phyloP scores from a whole-genome alignment of 2,888 invertebrate species.

The Scelioninae gen. 1 region DNA sequence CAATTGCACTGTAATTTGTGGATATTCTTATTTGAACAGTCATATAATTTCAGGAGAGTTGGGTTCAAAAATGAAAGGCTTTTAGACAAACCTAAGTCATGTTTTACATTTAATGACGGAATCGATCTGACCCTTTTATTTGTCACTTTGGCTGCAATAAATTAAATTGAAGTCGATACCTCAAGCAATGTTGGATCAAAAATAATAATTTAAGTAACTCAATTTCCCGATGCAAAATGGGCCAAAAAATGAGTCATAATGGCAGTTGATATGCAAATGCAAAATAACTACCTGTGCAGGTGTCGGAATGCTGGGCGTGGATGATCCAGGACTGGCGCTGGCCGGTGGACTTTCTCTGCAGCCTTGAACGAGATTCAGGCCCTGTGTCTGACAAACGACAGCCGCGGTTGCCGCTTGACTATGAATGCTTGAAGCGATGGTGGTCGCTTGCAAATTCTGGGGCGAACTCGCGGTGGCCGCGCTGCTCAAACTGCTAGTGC shows the following conservation, averaged over 20 bases:
- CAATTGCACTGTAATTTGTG: no score
- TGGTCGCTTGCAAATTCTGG: constrained; percentile 79
- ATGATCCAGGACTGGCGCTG: constrained; percentile 80
- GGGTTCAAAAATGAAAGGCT: no score
- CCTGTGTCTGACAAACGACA: constrained; percentile 83
- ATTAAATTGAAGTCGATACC: no score
- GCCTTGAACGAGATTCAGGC: constrained; percentile 81
- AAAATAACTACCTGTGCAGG: constrained; percentile 79
- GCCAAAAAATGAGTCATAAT: not conserved
- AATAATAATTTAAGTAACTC: no score
- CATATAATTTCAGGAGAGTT: no score
- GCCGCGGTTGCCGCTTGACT: constrained; percentile 81
- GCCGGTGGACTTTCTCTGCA: constrained; percentile 83
- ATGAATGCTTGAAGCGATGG: constrained; percentile 76
- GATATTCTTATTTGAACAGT: no score
- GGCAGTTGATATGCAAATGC: constrained; percentile 35
- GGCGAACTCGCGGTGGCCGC: constrained; percentile 85
- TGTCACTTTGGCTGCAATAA: no score
- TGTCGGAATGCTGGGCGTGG: constrained; percentile 82
- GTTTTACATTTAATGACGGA: no score
- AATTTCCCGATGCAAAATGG: not conserved
- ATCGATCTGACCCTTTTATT: no score
- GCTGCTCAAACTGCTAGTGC: constrained; percentile 85
- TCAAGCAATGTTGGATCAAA: no score
- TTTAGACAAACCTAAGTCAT: no score